Conservation (phyloP, 1,140 invertebrate genomes). For the Latrodectus geometricus region DNA sequence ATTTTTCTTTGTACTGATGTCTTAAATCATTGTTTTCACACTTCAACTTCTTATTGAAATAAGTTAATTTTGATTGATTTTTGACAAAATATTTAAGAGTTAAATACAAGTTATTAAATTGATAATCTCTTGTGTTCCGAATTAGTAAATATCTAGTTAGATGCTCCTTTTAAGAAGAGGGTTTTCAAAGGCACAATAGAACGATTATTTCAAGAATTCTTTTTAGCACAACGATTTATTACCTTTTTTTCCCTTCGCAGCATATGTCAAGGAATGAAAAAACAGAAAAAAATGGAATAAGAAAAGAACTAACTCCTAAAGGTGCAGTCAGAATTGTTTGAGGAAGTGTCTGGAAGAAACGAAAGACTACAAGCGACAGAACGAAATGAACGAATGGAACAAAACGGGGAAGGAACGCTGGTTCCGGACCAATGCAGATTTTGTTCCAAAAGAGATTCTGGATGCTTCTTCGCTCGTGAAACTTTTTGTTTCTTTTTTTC, state of each 20-base stretch:
- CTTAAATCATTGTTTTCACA: too few species aligned
- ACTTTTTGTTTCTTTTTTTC: conserved; percentile 17
- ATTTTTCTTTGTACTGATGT: too few species aligned
- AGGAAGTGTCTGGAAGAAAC: conserved; percentile 5
- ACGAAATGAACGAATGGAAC: neutral
- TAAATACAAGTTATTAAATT: too few species aligned
- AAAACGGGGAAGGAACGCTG: conserved; percentile 26
- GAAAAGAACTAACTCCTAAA: neutral
- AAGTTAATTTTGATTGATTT: too few species aligned
- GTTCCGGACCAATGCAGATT: conserved; percentile 54
- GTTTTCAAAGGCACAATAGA: neutral
- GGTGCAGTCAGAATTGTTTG: conserved; percentile 11
- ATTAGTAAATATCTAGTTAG: too few species aligned
- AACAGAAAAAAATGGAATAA: neutral
- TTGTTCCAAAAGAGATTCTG: conserved; percentile 16
- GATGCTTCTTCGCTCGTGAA: neutral
- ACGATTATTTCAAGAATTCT: neutral
- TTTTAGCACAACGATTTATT: neutral
- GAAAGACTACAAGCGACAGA: neutral
- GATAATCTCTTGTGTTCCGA: too few species aligned
- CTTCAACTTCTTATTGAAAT: too few species aligned
- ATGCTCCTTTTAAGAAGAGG: neutral
- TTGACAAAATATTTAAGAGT: too few species aligned
- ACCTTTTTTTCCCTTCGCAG: neutral
- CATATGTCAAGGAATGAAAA: neutral